These are phyloP conservation scores for Strix occidentalis DNA, from an alignment of 2,797 vertebrate genomes.

Conservation along the genomic window DNA sequence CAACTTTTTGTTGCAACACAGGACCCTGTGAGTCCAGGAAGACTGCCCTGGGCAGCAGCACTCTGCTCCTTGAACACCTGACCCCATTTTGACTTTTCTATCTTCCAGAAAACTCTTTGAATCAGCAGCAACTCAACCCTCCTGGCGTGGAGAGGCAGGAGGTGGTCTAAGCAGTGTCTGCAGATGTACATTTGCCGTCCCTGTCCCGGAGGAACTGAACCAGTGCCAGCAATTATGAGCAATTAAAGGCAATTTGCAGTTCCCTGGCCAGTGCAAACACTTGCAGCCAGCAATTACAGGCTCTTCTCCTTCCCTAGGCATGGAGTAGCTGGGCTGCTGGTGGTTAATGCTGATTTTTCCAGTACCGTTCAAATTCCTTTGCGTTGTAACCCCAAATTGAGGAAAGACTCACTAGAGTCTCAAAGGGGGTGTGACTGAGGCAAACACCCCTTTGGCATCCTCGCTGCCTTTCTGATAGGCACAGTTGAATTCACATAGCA, in stretches of 20 bases:
- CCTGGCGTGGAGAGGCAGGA: neutral
- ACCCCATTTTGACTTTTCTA: neutral
- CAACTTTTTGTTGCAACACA: rapidly evolving
- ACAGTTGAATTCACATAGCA: neutral
- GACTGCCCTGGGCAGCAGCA: neutral
- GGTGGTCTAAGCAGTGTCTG: neutral
- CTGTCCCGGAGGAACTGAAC: conserved; percentile 10
- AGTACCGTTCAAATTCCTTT: neutral
- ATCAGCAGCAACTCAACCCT: neutral
- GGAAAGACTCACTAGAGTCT: rapidly evolving
- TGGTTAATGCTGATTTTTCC: neutral
- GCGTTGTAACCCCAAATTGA: neutral
- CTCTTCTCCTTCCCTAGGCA: neutral
- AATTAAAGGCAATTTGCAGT: conserved; percentile 54
- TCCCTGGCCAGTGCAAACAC: conserved; percentile 42
- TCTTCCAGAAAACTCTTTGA: neutral
- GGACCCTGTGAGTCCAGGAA: rapidly evolving
- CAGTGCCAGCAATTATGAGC: conserved; percentile 52
- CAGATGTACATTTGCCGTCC: neutral
- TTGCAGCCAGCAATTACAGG: conserved; percentile 11
- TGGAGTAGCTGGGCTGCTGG: neutral
- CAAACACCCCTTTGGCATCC: neutral
- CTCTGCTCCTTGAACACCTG: rapidly evolving
- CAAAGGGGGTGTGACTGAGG: neutral
- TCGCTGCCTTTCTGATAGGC: neutral